Percentiles rank a stretch among this genome's conserved stretches.
phyloP scores from a whole-genome alignment of 2,113 vertebrate genomes.

The Phodopus roborovskii region DNA sequence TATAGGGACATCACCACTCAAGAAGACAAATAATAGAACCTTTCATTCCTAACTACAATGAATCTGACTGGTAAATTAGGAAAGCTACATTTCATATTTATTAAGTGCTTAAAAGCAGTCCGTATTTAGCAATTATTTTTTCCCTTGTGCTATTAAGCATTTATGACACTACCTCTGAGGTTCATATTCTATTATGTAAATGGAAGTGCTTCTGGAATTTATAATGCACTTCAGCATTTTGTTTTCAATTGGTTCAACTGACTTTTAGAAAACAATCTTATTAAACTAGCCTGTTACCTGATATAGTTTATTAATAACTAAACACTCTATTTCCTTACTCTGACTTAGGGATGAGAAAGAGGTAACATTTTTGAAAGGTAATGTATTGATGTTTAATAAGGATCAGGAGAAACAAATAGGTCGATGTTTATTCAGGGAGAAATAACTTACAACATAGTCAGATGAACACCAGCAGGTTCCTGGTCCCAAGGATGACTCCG shows the following conservation, averaged over 20 bases:
- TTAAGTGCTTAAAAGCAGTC: background rate
- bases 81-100: background rate
- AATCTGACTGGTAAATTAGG: slow-evolving; percentile 38
- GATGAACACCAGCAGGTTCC: too few relatives aligned
- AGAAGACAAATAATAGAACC: background rate
- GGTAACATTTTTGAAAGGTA: slow-evolving; percentile 37
- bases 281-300: background rate
- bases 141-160: background rate
- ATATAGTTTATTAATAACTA: slow-evolving; percentile 28
- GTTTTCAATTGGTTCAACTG: slow-evolving; percentile 32
- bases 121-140: slow-evolving; percentile 35
- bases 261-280: slow-evolving; percentile 14
- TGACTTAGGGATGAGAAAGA: background rate
- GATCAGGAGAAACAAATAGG: too few relatives aligned
- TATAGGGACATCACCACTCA: background rate
- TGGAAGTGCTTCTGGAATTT: slow-evolving; percentile 23
- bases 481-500: too few relatives aligned
- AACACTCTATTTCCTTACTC: background rate
- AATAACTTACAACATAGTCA: too few relatives aligned
- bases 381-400: background rate
- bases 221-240: slow-evolving; percentile 27
- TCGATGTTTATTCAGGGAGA: too few relatives aligned
- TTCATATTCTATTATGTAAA: background rate
- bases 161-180: background rate
- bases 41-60: background rate